Percentiles rank a stretch among this genome's conserved stretches.
phyloP scores from a whole-genome alignment of 2,888 invertebrate genomes.

The Macaria liturata region DNA sequence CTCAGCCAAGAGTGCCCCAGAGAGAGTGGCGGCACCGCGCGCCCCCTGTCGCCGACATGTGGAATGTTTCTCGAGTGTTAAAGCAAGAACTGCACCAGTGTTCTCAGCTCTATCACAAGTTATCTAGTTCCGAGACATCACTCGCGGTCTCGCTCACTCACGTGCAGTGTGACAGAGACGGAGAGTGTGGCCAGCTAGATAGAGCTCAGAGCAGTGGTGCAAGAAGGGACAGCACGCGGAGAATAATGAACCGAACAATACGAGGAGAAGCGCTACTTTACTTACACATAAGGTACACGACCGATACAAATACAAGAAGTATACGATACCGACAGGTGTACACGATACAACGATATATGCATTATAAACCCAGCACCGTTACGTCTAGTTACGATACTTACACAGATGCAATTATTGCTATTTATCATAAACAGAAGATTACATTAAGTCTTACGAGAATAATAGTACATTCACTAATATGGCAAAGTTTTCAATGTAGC shows the following conservation, averaged over 20 bases:
- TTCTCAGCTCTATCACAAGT: too few relatives aligned
- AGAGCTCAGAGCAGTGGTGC: background rate
- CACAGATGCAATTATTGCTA: slow-evolving; percentile 69
- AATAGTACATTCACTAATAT: slow-evolving; percentile 81
- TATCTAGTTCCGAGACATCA: too few relatives aligned
- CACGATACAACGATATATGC: slow-evolving; percentile 75
- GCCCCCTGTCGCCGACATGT: slow-evolving; percentile 58
- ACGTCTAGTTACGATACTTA: slow-evolving; percentile 78
- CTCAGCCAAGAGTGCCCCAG: background rate
- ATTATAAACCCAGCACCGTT: slow-evolving; percentile 80
- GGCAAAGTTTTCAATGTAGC: slow-evolving; percentile 84
- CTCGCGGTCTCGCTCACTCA: too few relatives aligned
- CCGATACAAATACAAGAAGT: slow-evolving; percentile 67
- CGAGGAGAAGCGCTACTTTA: slow-evolving; percentile 60
- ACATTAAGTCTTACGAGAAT: slow-evolving; percentile 77
- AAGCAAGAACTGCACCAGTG: slow-evolving; percentile 32
- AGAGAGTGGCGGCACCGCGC: slow-evolving; percentile 25
- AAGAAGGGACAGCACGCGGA: background rate
- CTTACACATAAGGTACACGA: slow-evolving; percentile 67
- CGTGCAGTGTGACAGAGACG: too few relatives aligned
- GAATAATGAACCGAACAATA: slow-evolving; percentile 78
- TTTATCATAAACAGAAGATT: slow-evolving; percentile 65
- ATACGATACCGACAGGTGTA: slow-evolving; percentile 58
- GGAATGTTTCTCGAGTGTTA: slow-evolving; percentile 74
- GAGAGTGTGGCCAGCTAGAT: too few relatives aligned